Evolutionary conservation across 2,113 vertebrate species (phyloP).

Genomic region (pig (Sus scrofa)): DNA sequence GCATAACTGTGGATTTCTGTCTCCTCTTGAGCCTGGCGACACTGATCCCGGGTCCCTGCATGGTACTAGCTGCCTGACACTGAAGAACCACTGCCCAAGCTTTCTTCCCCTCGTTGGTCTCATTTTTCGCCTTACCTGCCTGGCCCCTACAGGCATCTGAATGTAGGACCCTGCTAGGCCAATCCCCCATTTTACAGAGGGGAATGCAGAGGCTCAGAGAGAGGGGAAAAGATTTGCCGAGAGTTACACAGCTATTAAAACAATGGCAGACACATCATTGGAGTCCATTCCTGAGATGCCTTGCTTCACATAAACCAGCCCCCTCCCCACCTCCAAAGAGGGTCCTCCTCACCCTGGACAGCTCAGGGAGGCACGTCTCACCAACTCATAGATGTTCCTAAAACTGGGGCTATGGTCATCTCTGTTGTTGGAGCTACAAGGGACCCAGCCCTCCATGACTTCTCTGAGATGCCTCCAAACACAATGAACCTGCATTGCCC

Average conservation of each 20-base stretch:
- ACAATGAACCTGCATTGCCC: background rate
- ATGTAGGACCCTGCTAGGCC: background rate
- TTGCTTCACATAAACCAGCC: background rate
- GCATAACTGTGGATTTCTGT: background rate
- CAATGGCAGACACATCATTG: background rate
- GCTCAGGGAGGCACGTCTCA: background rate
- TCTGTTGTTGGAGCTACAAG: background rate
- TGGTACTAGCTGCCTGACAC: background rate
- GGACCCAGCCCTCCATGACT: background rate
- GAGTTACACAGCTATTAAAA: background rate
- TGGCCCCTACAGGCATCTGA: background rate
- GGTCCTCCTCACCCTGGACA: background rate
- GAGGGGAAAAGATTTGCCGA: background rate
- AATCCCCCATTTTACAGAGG: background rate
- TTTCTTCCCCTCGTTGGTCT: background rate
- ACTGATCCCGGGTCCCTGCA: background rate
- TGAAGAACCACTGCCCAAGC: background rate
- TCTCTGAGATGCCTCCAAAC: background rate
- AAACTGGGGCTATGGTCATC: background rate
- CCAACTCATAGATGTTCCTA: background rate
- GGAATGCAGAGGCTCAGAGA: background rate
- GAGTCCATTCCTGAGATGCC: background rate
- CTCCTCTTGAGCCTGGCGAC: background rate
- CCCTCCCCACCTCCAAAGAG: background rate
- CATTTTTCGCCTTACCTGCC: background rate